phyloP scores from a whole-genome alignment of 2,797 vertebrate genomes.

The Ptychadena robeensis region DNA sequence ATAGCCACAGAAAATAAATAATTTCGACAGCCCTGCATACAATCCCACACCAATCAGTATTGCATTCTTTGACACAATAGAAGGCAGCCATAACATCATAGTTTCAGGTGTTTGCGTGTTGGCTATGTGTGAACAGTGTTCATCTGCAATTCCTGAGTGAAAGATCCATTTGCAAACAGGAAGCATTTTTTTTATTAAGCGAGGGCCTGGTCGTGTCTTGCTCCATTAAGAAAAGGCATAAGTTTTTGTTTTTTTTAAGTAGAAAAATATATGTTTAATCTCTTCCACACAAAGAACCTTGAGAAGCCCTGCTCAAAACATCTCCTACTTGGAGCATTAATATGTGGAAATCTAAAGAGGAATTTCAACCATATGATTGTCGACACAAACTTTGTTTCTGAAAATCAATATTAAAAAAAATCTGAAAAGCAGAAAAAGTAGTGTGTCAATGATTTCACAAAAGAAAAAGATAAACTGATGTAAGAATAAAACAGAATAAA shows the following conservation, averaged over 20 bases:
- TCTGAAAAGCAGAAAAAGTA: background rate
- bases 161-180: background rate
- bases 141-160: background rate
- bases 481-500: background rate
- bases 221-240: constrained; percentile 3
- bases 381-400: background rate
- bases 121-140: background rate
- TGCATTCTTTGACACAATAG: constrained; percentile 28
- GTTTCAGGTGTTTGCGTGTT: background rate
- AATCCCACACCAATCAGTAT: constrained; percentile 36
- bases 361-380: constrained; percentile 27
- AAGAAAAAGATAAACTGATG: background rate
- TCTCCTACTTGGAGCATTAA: background rate
- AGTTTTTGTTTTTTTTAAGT: background rate
- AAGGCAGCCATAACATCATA: background rate
- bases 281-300: background rate
- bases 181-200: background rate
- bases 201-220: background rate
- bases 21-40: constrained; percentile 38
- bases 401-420: background rate
- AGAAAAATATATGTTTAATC: constrained; percentile 40
- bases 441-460: background rate
- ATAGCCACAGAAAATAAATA: constrained; percentile 60
- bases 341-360: background rate
- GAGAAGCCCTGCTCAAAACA: background rate